Conservation (phyloP, 1,140 invertebrate genomes). For the Achroia grisella region DNA sequence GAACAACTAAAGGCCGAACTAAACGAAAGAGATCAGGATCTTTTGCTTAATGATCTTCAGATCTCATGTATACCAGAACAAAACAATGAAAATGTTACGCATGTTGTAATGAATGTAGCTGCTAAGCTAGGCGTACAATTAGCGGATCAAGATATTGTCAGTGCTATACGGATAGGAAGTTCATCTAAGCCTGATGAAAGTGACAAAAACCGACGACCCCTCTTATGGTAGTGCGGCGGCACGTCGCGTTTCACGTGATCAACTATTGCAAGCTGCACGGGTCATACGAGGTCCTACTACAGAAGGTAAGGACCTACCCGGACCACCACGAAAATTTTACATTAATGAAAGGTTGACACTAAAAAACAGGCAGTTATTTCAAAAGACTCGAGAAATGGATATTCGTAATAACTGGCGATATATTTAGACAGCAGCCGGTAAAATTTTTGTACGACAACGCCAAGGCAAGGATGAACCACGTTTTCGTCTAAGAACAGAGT, state of each 20-base stretch:
- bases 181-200: not conserved
- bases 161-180: conserved; percentile 2
- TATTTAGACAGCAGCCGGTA: not conserved
- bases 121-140: conserved; percentile 1
- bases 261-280: conserved; percentile 6
- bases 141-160: conserved; percentile 5
- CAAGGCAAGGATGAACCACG: no score
- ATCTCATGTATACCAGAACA: conserved; percentile 3
- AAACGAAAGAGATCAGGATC: conserved; percentile 6
- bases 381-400: not conserved
- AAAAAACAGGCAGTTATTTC: conserved; percentile 4
- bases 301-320: not conserved
- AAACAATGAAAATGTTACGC: not conserved
- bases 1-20: conserved; percentile 1
- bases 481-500: no score
- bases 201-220: not conserved
- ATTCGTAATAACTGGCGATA: not conserved
- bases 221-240: conserved; percentile 1
- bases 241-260: conserved; percentile 4
- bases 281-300: conserved; percentile 7
- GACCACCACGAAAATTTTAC: conserved; percentile 2
- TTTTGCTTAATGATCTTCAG: conserved; percentile 6
- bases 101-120: not conserved
- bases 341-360: conserved; percentile 12
- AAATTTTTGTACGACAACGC: no score